Conservation (phyloP, 2,113 vertebrate genomes). For the Dinomys branickii region DNA sequence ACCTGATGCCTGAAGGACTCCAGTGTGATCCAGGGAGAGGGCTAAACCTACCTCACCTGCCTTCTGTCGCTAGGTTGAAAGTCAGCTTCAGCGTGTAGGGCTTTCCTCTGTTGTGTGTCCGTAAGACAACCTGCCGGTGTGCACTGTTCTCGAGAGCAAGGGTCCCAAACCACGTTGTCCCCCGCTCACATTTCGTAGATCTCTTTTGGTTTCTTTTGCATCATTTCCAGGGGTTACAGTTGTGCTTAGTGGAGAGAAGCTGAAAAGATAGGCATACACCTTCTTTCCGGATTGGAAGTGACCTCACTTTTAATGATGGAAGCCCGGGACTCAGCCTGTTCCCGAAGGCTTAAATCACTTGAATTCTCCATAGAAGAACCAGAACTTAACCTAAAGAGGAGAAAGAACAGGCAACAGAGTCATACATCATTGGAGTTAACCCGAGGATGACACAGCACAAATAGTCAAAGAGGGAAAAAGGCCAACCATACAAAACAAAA, state of each 20-base stretch:
- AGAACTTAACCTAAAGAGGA: constrained; percentile 52
- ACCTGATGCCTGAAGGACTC: neutral
- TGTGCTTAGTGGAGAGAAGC: neutral
- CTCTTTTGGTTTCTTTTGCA: neutral
- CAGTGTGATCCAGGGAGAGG: neutral
- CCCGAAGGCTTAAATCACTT: constrained; percentile 49
- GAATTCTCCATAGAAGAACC: constrained; percentile 41
- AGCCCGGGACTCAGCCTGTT: neutral
- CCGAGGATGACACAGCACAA: constrained; percentile 27
- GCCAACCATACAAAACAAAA: neutral
- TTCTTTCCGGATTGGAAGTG: neutral
- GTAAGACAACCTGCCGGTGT: neutral
- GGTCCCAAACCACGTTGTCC: neutral
- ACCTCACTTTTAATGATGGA: constrained; percentile 56
- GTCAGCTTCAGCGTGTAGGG: neutral
- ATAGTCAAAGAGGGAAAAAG: neutral
- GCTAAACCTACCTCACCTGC: neutral
- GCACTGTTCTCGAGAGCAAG: neutral
- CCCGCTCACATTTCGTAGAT: neutral
- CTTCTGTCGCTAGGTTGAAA: neutral
- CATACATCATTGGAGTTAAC: constrained; percentile 47
- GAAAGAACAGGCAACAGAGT: constrained; percentile 35
- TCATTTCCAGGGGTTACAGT: neutral
- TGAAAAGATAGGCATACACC: neutral
- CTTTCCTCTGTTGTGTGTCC: neutral